Evolutionary conservation across 2,888 invertebrate genomes (phyloP), one percentile per base, ranked within the genome.

Genomic region (Cephus pulcher): DNA sequence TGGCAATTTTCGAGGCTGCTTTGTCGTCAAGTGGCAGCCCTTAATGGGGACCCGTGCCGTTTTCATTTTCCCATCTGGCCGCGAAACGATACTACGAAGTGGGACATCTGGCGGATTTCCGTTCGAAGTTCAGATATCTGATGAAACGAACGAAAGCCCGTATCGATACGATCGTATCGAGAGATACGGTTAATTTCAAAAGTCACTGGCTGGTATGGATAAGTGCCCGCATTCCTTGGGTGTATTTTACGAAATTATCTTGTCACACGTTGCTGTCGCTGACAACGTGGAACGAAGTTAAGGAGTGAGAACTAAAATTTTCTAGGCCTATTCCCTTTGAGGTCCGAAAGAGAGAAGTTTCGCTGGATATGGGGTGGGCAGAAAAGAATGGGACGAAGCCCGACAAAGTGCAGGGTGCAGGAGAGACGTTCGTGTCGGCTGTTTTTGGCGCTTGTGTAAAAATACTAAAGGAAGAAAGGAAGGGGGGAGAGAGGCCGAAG

Each of bases 1-100:
- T 85, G 83, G 83, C 84, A 81, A 84, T 88, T 86, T 84, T 84
- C 84, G 80, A 82, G 83, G 81, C 80, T 79, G 80, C 83, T 83
- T 84, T 84, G 83, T 83, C 80, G 76, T 75, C 76, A 11, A 71
- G 56, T 56, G 56, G 56, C 56, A 9, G 23, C 9, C 23, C 23
- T 56, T 56, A 56, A 56, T 56, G 23, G 56, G 23, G 23, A 56
- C 23, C 9, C 56, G 23, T 9, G 56, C 80, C 76, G 76, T 71
- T 69, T 79, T 77, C 56, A 75, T 73, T 75, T 56, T 56, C 56
- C 70, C 69, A 30, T 73, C 15, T 69, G 77, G 73, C 75, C 70
- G 73, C 84, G 81, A 23, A 40, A 34, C 68, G 69, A 79, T 56
- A 68, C 34, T 33, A 68, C 75, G 75, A 69, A 69, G 75, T 77